Evolutionary conservation across 2,797 vertebrate species (phyloP).

Genomic region (Dallia pectoralis): DNA sequence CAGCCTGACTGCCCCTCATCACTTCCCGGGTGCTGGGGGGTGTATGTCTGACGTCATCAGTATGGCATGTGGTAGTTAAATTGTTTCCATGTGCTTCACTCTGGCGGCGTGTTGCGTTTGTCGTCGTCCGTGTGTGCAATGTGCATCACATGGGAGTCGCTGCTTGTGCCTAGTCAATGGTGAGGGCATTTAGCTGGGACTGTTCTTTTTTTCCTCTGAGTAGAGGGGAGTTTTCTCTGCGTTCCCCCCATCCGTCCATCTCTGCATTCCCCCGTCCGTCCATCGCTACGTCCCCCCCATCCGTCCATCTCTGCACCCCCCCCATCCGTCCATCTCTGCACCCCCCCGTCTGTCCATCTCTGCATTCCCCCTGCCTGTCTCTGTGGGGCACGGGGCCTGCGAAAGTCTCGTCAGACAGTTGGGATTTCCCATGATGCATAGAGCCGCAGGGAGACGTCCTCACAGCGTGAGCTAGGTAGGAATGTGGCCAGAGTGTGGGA

Average conservation of each 20-base stretch:
- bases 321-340: too few species aligned
- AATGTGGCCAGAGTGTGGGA: constrained; percentile 73
- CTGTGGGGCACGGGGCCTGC: constrained; percentile 21
- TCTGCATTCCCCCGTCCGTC: too few species aligned
- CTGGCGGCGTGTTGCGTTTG: too few species aligned
- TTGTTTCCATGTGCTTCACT: background rate
- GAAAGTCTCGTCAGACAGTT: constrained; percentile 49
- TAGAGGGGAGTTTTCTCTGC: background rate
- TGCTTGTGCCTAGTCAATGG: background rate
- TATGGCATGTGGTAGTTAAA: background rate
- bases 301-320: too few species aligned
- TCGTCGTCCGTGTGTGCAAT: too few species aligned
- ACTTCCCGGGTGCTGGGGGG: too few species aligned
- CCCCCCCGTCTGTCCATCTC: too few species aligned
- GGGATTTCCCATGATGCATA: constrained; percentile 74
- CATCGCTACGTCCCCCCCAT: too few species aligned
- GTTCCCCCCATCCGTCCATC: too few species aligned
- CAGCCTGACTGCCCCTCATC: background rate
- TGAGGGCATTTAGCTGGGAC: background rate
- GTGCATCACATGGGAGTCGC: background rate
- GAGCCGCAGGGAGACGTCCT: constrained; percentile 71
- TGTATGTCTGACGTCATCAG: background rate
- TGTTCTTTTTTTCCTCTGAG: background rate
- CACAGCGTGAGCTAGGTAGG: constrained; percentile 69
- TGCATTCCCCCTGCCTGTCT: background rate